phyloP scores from a whole-genome alignment of 2,888 invertebrate species.

The Cryptus viduatorius region DNA sequence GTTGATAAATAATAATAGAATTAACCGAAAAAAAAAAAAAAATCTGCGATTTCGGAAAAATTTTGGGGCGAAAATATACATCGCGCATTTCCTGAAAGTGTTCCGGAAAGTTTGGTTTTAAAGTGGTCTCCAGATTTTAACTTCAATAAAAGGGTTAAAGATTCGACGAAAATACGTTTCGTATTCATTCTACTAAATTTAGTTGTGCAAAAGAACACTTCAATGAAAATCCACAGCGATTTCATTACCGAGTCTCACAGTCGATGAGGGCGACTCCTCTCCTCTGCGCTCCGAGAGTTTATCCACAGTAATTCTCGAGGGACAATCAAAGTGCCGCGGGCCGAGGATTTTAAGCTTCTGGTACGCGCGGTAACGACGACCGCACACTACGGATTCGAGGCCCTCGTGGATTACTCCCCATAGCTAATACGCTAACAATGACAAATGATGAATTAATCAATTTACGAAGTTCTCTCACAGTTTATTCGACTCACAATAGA shows the following conservation, averaged over 20 bases:
- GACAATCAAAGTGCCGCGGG: slow-evolving; percentile 17
- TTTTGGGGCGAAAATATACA: too few species aligned
- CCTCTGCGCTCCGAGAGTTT: slow-evolving; percentile 5
- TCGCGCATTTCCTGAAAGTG: too few species aligned
- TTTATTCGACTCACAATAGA: not conserved
- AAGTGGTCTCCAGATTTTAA: too few species aligned
- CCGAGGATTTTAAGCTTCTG: not conserved
- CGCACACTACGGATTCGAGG: not conserved
- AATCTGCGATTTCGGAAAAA: too few species aligned
- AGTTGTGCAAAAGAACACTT: not conserved
- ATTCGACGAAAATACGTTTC: too few species aligned
- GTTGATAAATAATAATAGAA: too few species aligned
- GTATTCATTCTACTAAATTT: not conserved
- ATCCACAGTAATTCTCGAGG: slow-evolving; percentile 3
- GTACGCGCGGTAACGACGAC: not conserved
- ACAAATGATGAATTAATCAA: not conserved
- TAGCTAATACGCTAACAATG: not conserved
- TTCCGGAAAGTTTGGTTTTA: too few species aligned
- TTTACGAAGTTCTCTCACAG: not conserved
- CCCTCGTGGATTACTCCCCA: not conserved
- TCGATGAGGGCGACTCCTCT: not conserved
- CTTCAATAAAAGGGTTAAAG: too few species aligned
- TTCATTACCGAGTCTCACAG: slow-evolving; percentile 28
- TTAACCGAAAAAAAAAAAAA: too few species aligned
- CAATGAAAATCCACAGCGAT: slow-evolving; percentile 2